Evolutionary conservation across 1,140 invertebrate genomes (phyloP).

Genomic region (Sitobion miscanthi): DNA sequence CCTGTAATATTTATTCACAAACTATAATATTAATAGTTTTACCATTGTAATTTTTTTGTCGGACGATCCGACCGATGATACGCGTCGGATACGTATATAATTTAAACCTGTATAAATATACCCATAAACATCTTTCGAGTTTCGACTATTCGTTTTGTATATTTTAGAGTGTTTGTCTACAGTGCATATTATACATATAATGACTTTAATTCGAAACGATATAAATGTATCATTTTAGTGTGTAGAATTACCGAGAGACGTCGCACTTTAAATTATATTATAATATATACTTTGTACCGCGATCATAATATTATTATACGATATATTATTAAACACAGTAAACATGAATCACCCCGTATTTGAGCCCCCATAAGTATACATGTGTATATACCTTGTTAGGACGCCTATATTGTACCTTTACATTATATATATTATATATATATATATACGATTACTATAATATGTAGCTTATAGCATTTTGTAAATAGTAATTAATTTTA

Average conservation of each 20-base stretch:
- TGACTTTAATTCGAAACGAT: background rate
- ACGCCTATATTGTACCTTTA: slow-evolving; percentile 2
- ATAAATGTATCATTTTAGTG: background rate
- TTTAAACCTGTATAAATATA: slow-evolving; percentile 10
- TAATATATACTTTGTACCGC: background rate
- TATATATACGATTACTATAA: background rate
- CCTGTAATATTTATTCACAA: background rate
- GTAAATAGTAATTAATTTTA: slow-evolving; percentile 45
- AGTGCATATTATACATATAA: background rate
- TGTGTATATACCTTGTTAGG: background rate
- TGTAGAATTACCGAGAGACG: background rate
- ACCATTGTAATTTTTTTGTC: background rate
- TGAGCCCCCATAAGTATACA: background rate
- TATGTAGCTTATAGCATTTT: background rate
- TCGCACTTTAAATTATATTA: background rate
- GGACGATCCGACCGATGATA: background rate
- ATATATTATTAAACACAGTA: background rate
- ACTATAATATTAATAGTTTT: background rate
- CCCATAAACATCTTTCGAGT: background rate
- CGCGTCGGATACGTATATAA: background rate
- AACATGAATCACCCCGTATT: background rate
- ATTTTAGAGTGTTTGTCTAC: background rate
- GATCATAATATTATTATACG: background rate
- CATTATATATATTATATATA: background rate
- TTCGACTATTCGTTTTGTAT: background rate